Base-by-base conservation (phyloP, 1,140 invertebrate genomes). In the Drosophila azteca region DNA sequence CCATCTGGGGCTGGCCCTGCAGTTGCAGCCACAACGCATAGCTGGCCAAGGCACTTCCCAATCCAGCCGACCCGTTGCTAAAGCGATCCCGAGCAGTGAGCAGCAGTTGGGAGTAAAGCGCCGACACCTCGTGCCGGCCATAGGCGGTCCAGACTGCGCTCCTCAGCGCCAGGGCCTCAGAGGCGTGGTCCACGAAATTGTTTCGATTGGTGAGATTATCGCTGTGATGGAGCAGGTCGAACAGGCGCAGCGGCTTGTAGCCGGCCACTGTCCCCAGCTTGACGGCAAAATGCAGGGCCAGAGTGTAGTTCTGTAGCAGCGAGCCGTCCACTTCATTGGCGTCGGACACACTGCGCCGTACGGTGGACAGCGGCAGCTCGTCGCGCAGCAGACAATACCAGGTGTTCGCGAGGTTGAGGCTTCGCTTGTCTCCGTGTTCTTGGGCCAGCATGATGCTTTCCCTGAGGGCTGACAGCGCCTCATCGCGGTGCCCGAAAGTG, bases 401-500 rank as follows among this genome's bases (percentile, higher is more conserved):
- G 51, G 95, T 95, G 82, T 97, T 94, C 41, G 96, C 96, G 90
- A 97, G 94, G 91, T 98, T 96, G 24, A 98, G 93, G 85, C 96
- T 97, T 48, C 95, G 93, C 85, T 96, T 95, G 90, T 98, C 97
- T 63, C 95, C 96, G 43, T 95, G 95, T 92, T 97, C 96, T 91
- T 98, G 97, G n/a, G 97, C 96, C 78, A 97, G 93, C 91, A 95
- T 95, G 60, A 98, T 95, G 9, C 97, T 95, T 93, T 98, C 97
- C 80, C 95, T 95, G 13, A 98, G 93, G 29, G 96, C 96, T 59
- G 94, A 94, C 77, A 96, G 92, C 0, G 97, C 96, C 84, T 97
- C 95, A 62, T 95, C 93, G 95, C 95, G 96, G 77, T 97, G 96
- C 9, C 95, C 95, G 92, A 98, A 97, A 75, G 96, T 94, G 45